Evolutionary conservation across 2,888 invertebrate species (phyloP).

Genomic region (Macroteleia sp.): DNA sequence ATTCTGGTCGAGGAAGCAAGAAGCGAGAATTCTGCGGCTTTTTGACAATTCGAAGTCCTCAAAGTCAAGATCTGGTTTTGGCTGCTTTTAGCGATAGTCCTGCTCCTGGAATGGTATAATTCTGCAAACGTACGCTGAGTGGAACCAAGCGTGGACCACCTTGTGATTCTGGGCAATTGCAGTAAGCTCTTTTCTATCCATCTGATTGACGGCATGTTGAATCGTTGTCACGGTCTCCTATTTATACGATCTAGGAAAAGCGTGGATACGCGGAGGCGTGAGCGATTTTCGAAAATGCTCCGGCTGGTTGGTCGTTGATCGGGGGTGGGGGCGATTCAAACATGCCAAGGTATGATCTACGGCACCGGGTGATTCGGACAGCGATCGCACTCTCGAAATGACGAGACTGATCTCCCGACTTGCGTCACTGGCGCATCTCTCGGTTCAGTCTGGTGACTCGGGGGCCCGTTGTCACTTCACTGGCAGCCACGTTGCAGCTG

Average conservation of each 20-base stretch:
- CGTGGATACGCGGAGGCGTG: slow-evolving; percentile 19
- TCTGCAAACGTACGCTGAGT: slow-evolving; percentile 41
- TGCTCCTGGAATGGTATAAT: slow-evolving; percentile 32
- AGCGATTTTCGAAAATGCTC: slow-evolving; percentile 20
- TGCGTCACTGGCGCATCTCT: slow-evolving; percentile 44
- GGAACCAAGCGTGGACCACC: slow-evolving; percentile 57
- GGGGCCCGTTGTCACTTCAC: slow-evolving; percentile 8
- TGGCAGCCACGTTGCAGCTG: slow-evolving; percentile 16
- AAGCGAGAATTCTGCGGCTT: no score
- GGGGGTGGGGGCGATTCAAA: slow-evolving; percentile 41
- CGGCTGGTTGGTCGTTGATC: slow-evolving; percentile 20
- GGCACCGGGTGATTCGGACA: background rate
- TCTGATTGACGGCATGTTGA: slow-evolving; percentile 73
- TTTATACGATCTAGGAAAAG: slow-evolving; percentile 56
- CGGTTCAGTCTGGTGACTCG: no score
- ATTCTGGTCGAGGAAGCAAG: no score
- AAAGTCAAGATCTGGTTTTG: no score
- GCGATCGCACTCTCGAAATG: background rate
- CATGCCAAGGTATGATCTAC: slow-evolving; percentile 47
- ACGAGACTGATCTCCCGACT: background rate
- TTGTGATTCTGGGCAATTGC: slow-evolving; percentile 49
- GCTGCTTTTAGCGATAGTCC: slow-evolving; percentile 23
- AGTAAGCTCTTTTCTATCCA: slow-evolving; percentile 71
- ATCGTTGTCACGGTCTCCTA: slow-evolving; percentile 4
- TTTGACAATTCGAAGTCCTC: no score